Conservation (phyloP, 23 tunicate species). For the Trididemnum clinides region DNA sequence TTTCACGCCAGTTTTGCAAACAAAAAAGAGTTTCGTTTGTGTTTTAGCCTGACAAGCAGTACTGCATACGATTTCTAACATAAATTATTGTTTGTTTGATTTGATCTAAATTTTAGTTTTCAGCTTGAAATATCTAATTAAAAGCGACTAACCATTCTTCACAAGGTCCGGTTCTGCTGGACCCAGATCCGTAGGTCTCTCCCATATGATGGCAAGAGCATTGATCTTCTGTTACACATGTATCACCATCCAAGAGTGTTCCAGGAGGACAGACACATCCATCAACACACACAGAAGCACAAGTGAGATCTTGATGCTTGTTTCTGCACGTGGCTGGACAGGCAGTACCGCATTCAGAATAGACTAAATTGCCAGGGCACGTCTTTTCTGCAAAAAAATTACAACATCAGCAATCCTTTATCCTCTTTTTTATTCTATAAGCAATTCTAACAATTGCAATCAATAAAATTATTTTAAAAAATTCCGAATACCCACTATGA, state of each 20-base stretch:
- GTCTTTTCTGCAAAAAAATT: slow-evolving; percentile 19
- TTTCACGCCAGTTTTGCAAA: too few species aligned
- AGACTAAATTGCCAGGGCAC: slow-evolving; percentile 69
- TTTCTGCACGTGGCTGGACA: slow-evolving; percentile 86
- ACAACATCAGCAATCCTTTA: too few species aligned
- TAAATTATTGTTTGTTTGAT: too few species aligned
- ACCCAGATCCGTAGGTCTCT: slow-evolving; percentile 50
- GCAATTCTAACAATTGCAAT: too few species aligned
- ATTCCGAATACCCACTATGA: too few species aligned
- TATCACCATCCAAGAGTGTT: slow-evolving; percentile 64
- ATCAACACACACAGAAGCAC: slow-evolving; percentile 66
- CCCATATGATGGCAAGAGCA: slow-evolving; percentile 86
- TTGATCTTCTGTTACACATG: slow-evolving; percentile 69
- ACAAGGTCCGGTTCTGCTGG: slow-evolving; percentile 45
- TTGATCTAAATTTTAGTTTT: too few species aligned
- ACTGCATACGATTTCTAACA: too few species aligned
- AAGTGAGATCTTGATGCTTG: slow-evolving; percentile 52
- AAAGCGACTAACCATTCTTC: slow-evolving; percentile 68
- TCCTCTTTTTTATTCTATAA: too few species aligned
- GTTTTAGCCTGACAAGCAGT: too few species aligned
- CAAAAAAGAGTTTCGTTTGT: too few species aligned
- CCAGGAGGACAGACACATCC: slow-evolving; percentile 95
- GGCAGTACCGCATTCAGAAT: slow-evolving; percentile 79
- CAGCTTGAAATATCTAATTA: too few species aligned
- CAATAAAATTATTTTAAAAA: too few species aligned